Evolutionary conservation across 1,140 invertebrate genomes (phyloP), one percentile per base, ranked within the genome.

Genomic region (Pygmarrhopalites habei): DNA sequence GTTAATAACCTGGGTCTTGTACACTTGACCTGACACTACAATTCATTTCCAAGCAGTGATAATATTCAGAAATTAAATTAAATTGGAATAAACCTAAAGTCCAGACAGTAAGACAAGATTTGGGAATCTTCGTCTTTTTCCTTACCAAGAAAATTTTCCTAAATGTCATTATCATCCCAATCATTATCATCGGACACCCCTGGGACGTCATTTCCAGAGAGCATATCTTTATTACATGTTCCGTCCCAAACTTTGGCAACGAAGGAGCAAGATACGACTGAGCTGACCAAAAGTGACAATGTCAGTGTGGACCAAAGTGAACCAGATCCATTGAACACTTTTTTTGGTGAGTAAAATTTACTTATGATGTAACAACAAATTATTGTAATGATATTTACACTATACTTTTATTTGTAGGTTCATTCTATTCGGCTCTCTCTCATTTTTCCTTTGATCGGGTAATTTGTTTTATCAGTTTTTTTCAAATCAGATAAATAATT

Each of bases 401-500:
- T 10, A 14, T 49, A 7, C 10, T 12, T 23, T 49, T 21, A 46
- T 10, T 53, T 59, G 2, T 28, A 68, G 66, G 64, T 3, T 19
- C 35, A 5, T 68, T 51, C 26, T 68, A 35, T n/a, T 55, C n/a
- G 2, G 29, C 32, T 15, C 30, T 71, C 19, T 49, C 63, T 15
- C 14, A 35, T 26, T 71, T 71, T 61, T 26, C 60, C 5, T 70
- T 68, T 58, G 70, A 71, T 15, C 35, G 58, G n/a, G n/a, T n/a
- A n/a, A n/a, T n/a, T n/a, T n/a, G n/a, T n/a, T n/a, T n/a, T n/a
- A n/a, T n/a, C n/a, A n/a, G n/a, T n/a, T n/a, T n/a, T n/a, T n/a
- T n/a, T n/a, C n/a, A n/a, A n/a, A n/a, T n/a, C n/a, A n/a, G n/a
- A n/a, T n/a, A n/a, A n/a, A n/a, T n/a, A n/a, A n/a, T n/a, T n/a